Evolutionary conservation across 2,797 vertebrate species (phyloP), one percentile per base, ranked within the genome.

Genomic region (Varecia variegata): DNA sequence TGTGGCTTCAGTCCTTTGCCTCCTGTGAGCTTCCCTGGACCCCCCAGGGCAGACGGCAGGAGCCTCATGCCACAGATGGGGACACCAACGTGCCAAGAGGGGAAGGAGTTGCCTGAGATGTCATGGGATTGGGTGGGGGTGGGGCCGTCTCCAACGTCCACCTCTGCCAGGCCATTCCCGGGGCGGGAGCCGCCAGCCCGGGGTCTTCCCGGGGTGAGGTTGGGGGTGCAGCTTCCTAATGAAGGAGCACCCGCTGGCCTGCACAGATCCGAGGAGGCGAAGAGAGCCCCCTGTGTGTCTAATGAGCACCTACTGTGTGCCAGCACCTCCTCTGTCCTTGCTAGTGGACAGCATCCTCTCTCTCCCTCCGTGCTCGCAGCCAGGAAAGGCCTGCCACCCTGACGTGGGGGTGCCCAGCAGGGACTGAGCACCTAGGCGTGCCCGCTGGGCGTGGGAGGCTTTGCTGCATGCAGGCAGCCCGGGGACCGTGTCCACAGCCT

Each of bases 201-300:
- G 74, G 52, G 32, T 47, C 35, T 25, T 35, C 23, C 0, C 1
- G 7, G 40, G 2, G n/a, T 40, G 40, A 18, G 52, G 5, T 1
- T 10, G 14, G 70, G 52, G 21, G 1, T 32, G 8, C 0, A 0
- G 50, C 35, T 7, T 94, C n/a, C 43, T 30, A 32, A 18, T 3
- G n/a, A 20, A 14, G 4, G 7, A 27, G 1, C 1, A 5, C 5
- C 30, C 23, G 13, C 32, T 10, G 32, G 38, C 73, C n/a, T 9
- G 15, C 54, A 0, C 17, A 62, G 60, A 32, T 21, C 67, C 0
- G 0, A 25, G 23, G 3, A 15, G 23, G 15, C 18, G 47, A 0
- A 0, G 38, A 5, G 3, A 7, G 0, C 17, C 5, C 10, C 0
- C 3, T 1, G 11, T 0, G 6, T 1, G 11, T 30, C 47, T 38